Percentiles rank a stretch among this genome's conserved stretches.
Evolutionary conservation across 53 echinoderm and acorn worm species (phyloP).

Genomic region (Pentamera pediparva): DNA sequence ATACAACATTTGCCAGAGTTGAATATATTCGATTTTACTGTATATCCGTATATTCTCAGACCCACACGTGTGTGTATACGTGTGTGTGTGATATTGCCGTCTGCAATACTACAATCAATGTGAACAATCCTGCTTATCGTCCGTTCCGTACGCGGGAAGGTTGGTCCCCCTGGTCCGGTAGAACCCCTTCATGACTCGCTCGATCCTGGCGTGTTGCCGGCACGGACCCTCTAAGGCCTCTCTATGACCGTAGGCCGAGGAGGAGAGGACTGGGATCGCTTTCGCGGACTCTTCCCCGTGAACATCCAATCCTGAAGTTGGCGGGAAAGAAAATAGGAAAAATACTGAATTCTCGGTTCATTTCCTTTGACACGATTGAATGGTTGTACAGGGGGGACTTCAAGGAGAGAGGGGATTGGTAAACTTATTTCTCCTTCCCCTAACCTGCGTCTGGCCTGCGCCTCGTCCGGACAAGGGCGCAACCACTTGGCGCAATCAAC

Average conservation of each 20-base stretch:
- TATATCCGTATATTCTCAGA: neutral
- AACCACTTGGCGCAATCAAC: too few species aligned
- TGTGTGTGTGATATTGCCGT: neutral
- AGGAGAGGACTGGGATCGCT: conserved; percentile 82
- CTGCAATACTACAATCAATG: neutral
- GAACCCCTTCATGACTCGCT: conserved; percentile 94
- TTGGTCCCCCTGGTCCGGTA: conserved; percentile 97
- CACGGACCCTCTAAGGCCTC: conserved; percentile 48
- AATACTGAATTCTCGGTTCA: too few species aligned
- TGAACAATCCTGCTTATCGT: conserved; percentile 27
- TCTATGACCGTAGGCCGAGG: conserved; percentile 92
- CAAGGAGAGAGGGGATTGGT: too few species aligned
- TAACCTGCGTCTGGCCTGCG: too few species aligned
- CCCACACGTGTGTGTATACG: neutral
- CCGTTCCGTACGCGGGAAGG: conserved; percentile 70
- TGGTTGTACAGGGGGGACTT: too few species aligned
- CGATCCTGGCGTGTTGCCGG: conserved; percentile 81
- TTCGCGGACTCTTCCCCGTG: conserved; percentile 63
- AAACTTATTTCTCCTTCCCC: too few species aligned
- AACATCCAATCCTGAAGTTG: neutral
- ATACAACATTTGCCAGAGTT: neutral
- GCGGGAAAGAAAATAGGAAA: neutral
- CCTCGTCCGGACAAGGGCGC: too few species aligned
- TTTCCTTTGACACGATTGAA: too few species aligned
- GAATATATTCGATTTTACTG: neutral